A percentile compares a stretch with the other conserved stretches of the same genome.
These are phyloP conservation scores for Metridium senile DNA, from an alignment of 92 coral and sea anemone species.

Conservation along the genomic window DNA sequence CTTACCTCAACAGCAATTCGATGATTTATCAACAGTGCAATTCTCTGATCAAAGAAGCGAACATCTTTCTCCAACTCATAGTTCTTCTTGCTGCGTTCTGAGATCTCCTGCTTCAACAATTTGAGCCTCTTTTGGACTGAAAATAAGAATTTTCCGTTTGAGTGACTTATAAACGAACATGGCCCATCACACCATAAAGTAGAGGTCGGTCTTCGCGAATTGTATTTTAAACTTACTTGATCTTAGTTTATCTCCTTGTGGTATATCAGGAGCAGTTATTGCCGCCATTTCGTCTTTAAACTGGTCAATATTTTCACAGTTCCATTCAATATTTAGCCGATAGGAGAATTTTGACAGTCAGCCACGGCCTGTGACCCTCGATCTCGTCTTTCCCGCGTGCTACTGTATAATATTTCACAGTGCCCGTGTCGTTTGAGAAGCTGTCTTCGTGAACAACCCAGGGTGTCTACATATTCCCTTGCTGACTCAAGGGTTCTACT, in stretches of 20 bases:
- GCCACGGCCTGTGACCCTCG: conserved; percentile 21
- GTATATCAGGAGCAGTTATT: conserved; percentile 14
- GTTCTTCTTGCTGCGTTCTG: conserved; percentile 90
- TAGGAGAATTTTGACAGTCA: conserved; percentile 15
- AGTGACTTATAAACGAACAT: not conserved
- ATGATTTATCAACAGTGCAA: conserved; percentile 95
- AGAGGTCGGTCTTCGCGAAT: not conserved
- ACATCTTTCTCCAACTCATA: conserved; percentile 94
- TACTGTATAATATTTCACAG: conserved; percentile 15
- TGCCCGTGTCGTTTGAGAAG: not conserved
- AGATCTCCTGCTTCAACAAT: conserved; percentile 81
- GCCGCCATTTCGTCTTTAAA: conserved; percentile 36
- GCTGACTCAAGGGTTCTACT: conserved; percentile 11
- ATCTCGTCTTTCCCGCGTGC: conserved; percentile 28
- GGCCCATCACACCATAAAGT: not conserved
- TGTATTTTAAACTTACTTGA: conserved; percentile 27
- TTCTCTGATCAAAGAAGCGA: conserved; percentile 92
- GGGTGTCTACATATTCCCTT: conserved; percentile 20
- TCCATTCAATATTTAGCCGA: conserved; percentile 21
- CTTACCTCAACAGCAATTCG: conserved; percentile 89
- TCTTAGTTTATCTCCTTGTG: conserved; percentile 48
- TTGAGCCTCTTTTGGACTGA: conserved; percentile 87
- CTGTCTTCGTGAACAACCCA: conserved; percentile 5
- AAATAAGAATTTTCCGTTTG: not conserved
- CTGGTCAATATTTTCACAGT: not conserved